A percentile compares a stretch with the other conserved stretches of the same genome.
Evolutionary conservation across 2,113 vertebrate species (phyloP).

Genomic region (Mugil cephalus): DNA sequence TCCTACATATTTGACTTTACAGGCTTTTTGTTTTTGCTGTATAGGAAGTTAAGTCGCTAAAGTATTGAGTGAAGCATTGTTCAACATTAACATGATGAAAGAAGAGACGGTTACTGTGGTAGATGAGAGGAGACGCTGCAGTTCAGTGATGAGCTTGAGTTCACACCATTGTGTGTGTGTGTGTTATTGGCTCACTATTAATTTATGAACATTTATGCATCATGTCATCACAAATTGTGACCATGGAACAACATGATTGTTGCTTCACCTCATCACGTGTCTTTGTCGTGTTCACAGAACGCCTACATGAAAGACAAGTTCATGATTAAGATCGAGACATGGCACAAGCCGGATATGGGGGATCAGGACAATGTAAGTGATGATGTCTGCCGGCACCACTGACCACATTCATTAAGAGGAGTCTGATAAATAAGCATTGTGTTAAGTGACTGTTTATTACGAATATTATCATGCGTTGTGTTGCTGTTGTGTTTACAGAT

Average conservation of each 20-base stretch:
- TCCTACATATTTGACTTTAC: too few species aligned
- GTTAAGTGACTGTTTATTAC: too few species aligned
- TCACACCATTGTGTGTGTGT: background rate
- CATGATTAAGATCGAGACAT: conserved; percentile 96
- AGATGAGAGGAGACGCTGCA: background rate
- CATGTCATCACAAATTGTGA: too few species aligned
- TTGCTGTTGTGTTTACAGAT: too few species aligned
- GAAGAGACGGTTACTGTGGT: background rate
- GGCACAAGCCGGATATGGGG: conserved; percentile 96
- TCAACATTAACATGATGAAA: background rate
- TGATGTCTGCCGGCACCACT: background rate
- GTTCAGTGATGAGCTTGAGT: background rate
- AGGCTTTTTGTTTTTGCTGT: too few species aligned
- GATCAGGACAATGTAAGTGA: conserved; percentile 93
- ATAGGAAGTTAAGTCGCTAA: background rate
- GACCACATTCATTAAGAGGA: too few species aligned
- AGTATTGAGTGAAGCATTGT: background rate
- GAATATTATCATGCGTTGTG: too few species aligned
- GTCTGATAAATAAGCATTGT: too few species aligned
- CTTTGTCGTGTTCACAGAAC: conserved; percentile 82
- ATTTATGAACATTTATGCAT: too few species aligned
- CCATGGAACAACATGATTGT: background rate
- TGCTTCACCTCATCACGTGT: background rate
- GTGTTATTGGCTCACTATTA: too few species aligned
- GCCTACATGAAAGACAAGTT: conserved; percentile 95